Base-by-base conservation (phyloP, 2,888 invertebrate genomes). In the Hyposoter didymator region DNA sequence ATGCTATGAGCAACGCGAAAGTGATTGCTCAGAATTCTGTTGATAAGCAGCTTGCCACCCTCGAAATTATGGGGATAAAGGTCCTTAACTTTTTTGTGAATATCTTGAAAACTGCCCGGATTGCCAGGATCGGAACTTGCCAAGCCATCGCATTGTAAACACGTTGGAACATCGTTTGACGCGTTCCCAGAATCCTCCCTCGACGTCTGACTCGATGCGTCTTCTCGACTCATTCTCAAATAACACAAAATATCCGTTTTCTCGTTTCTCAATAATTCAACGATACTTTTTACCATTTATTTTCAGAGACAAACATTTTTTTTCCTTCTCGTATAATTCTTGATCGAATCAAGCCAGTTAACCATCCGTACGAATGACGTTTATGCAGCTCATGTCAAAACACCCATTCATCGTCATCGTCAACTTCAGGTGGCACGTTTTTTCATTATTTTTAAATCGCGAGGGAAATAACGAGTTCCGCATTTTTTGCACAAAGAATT, bases 41-140 rank as follows among this genome's bases (percentile, higher is more conserved):
- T 90, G 19, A 92, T 78, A 17, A 87, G 73, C 39, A 94, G 82
- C 55, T 88, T 89, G 2, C 91, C 91, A 12, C 94, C 94, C 45
- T 93, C 92, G 79, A 94, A 93, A 78, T 90, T 91, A n/a, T 85
- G 90, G 0, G 93, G 93, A 70, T 92, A 91, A 22, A 94, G 87
- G 8, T 90, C 89, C 39, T 91, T 90, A 8, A 92, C 91, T 82
- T 90, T 92, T 66, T 90, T 92, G 70, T 94, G 93, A n/a, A 94
- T 87, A 4, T 94, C 92, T 72, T 91, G 92, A 85, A 93, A 92
- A 32, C 90, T 92, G n/a, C 93, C 93, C 12, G 93, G 93, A 86
- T 93, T 93, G 4, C 93, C 93, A 1, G 93, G 92, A 17, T 88
- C 87, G 45, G 75, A 89, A 69, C 88, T 90, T 6, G 81, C 85